Conservation (phyloP, 1,140 invertebrate species). For the Caenorhabditis tropicalis region DNA sequence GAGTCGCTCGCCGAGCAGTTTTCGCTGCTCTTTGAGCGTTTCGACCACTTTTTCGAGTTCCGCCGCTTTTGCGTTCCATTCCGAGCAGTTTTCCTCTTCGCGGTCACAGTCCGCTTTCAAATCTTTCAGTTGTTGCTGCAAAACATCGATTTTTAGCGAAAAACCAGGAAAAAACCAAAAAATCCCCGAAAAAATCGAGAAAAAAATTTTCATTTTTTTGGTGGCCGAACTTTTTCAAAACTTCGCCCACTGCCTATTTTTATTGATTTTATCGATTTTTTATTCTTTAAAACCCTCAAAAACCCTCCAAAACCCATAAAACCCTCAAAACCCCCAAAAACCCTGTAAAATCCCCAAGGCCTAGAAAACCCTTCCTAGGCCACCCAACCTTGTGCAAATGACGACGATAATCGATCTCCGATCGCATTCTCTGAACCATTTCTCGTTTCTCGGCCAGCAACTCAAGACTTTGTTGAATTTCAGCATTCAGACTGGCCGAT, state of each 20-base stretch:
- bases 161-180: neutral
- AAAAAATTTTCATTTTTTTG: no score
- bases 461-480: conserved; percentile 17
- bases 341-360: neutral
- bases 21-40: neutral
- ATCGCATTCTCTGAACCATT: neutral
- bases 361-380: neutral
- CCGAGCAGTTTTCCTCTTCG: neutral
- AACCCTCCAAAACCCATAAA: neutral
- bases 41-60: conserved; percentile 11
- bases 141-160: neutral
- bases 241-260: no score
- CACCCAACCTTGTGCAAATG: conserved; percentile 1
- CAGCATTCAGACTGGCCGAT: neutral
- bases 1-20: conserved; percentile 2
- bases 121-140: conserved; percentile 14
- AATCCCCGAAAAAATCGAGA: no score
- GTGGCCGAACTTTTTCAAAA: no score
- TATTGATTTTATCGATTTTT: no score
- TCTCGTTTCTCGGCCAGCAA: neutral
- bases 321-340: neutral
- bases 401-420: conserved; percentile 1
- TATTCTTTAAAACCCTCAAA: no score
- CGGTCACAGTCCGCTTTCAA: neutral
- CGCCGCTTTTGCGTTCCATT: neutral